These are phyloP conservation scores for Corbicula japonica DNA, from an alignment of 2,888 invertebrate genomes.

Conservation along the genomic window DNA sequence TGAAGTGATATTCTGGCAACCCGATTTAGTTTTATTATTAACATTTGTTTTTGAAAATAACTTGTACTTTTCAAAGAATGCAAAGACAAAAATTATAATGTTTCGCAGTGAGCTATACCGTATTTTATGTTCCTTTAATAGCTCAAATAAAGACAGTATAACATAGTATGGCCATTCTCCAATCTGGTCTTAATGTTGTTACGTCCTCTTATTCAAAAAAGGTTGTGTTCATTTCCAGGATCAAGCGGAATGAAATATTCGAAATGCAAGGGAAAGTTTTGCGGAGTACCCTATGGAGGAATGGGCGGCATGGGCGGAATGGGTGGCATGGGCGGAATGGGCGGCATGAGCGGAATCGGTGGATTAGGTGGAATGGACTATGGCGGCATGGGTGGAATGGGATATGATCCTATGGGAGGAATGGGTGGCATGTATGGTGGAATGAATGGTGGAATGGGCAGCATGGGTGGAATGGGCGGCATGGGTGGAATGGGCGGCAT, in stretches of 20 bases:
- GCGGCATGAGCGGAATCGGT: background rate
- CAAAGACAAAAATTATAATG: no score
- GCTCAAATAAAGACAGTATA: background rate
- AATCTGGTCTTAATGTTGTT: background rate
- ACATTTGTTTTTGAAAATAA: no score
- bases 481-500: background rate
- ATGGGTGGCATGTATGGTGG: slow-evolving; percentile 2
- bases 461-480: background rate
- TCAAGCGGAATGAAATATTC: background rate
- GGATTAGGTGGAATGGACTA: background rate
- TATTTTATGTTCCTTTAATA: no score
- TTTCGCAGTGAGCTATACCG: no score
- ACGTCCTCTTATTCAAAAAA: background rate
- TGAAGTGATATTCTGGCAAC: no score
- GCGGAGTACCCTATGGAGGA: background rate
- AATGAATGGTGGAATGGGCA: background rate
- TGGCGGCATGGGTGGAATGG: background rate
- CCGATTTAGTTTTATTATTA: no score
- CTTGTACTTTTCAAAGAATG: no score
- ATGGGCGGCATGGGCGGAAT: background rate
- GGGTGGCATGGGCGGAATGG: background rate
- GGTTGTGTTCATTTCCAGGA: background rate
- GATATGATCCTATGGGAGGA: background rate
- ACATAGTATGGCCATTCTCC: background rate
- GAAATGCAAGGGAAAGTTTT: background rate